Percentiles rank a stretch among this genome's conserved stretches.
Evolutionary conservation across 2,888 invertebrate species (phyloP).

Genomic region (Dolomedes plantarius): DNA sequence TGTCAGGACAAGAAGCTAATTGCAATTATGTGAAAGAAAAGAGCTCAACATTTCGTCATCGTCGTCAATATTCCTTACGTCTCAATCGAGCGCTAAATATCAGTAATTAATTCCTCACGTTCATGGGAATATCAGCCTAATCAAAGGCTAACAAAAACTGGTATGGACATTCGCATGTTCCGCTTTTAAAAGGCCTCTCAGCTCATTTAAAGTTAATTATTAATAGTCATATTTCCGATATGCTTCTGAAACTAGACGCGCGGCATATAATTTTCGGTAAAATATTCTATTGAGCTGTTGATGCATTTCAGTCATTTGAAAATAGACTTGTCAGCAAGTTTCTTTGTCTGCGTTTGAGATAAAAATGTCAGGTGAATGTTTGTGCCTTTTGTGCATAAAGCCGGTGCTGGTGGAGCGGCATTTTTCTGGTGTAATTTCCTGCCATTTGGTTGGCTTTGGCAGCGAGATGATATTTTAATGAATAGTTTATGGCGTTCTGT

Average conservation of each 20-base stretch:
- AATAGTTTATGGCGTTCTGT: conserved; percentile 20
- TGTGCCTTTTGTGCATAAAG: conserved; percentile 47
- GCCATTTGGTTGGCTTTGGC: conserved; percentile 23
- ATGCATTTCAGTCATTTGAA: conserved; percentile 27
- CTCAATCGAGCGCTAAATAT: conserved; percentile 47
- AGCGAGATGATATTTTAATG: conserved; percentile 38
- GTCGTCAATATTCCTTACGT: neutral
- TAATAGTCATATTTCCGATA: conserved; percentile 32
- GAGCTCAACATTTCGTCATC: neutral
- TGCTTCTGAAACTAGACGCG: neutral
- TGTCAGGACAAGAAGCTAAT: neutral
- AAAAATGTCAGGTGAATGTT: conserved; percentile 60
- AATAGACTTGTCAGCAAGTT: conserved; percentile 30
- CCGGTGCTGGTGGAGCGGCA: neutral
- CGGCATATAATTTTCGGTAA: conserved; percentile 56
- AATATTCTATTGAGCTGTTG: conserved; percentile 33
- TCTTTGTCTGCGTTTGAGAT: conserved; percentile 47
- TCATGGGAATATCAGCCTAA: conserved; percentile 26
- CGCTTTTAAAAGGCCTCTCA: neutral
- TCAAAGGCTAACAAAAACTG: neutral
- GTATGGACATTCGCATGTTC: neutral
- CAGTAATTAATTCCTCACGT: conserved; percentile 49
- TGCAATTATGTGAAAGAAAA: neutral
- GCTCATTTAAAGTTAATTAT: conserved; percentile 61
- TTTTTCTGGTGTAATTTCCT: conserved; percentile 16